Conservation (phyloP, 2,888 invertebrate genomes). For the Thumatha senex region DNA sequence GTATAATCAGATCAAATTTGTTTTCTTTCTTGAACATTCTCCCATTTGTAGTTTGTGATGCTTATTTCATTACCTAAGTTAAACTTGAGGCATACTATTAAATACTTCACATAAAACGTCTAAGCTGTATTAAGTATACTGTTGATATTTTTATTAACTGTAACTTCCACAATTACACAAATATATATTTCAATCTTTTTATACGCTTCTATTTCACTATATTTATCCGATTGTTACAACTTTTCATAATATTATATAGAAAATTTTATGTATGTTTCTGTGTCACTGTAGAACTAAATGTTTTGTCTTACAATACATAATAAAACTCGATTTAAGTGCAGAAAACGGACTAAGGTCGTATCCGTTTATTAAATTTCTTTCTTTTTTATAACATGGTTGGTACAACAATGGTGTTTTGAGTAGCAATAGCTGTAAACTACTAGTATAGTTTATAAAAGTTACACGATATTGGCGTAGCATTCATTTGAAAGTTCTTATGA, state of each 20-base stretch:
- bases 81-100: too few species aligned
- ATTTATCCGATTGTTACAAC: too few species aligned
- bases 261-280: slow-evolving; percentile 8
- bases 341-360: slow-evolving; percentile 18
- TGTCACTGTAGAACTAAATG: slow-evolving; percentile 8
- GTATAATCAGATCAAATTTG: too few species aligned
- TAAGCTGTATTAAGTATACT: too few species aligned
- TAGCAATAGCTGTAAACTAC: slow-evolving; percentile 23
- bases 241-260: neutral
- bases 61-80: too few species aligned
- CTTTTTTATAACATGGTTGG: slow-evolving; percentile 26
- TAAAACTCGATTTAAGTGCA: slow-evolving; percentile 10
- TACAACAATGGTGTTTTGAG: slow-evolving; percentile 54
- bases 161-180: too few species aligned
- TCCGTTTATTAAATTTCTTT: slow-evolving; percentile 14
- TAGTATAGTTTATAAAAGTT: slow-evolving; percentile 49
- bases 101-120: too few species aligned
- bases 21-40: too few species aligned
- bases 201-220: too few species aligned
- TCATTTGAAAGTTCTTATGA: slow-evolving; percentile 22
- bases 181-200: neutral
- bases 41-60: too few species aligned
- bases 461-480: slow-evolving; percentile 6
- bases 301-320: slow-evolving; percentile 22
- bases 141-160: too few species aligned